phyloP scores from a whole-genome alignment of 1,140 invertebrate species.

The Eciton burchellii region DNA sequence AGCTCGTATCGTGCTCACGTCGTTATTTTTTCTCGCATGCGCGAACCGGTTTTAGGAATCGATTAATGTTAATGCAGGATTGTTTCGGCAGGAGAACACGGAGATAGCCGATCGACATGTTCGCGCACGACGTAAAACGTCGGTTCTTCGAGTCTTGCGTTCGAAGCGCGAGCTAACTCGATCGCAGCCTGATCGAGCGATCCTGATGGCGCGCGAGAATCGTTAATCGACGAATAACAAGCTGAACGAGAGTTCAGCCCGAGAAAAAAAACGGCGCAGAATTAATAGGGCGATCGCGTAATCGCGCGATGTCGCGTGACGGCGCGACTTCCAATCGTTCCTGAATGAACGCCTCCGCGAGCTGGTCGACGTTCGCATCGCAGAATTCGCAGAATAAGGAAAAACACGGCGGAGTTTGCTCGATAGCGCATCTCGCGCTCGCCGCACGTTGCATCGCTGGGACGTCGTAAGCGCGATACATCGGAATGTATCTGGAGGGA shows the following conservation, averaged over 20 bases:
- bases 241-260: not conserved
- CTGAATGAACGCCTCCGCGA: constrained; percentile 14
- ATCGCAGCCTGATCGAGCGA: not conserved
- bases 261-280: not conserved
- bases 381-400: constrained; percentile 17
- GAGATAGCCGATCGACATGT: no score
- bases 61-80: no score
- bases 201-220: not conserved
- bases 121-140: no score
- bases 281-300: not conserved
- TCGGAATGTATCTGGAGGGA: not conserved
- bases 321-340: constrained; percentile 24
- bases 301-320: not conserved
- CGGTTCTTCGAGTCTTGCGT: not conserved
- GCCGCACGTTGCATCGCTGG: constrained; percentile 1
- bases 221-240: not conserved
- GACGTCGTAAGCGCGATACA: not conserved
- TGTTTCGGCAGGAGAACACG: no score
- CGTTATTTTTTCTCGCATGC: constrained; percentile 22
- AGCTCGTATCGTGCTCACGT: no score
- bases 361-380: not conserved
- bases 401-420: not conserved
- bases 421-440: not conserved
- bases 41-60: no score
- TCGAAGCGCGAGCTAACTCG: not conserved